Conservation (phyloP, 2,113 vertebrate genomes). For the Gnathonemus echidnorhynchus region DNA sequence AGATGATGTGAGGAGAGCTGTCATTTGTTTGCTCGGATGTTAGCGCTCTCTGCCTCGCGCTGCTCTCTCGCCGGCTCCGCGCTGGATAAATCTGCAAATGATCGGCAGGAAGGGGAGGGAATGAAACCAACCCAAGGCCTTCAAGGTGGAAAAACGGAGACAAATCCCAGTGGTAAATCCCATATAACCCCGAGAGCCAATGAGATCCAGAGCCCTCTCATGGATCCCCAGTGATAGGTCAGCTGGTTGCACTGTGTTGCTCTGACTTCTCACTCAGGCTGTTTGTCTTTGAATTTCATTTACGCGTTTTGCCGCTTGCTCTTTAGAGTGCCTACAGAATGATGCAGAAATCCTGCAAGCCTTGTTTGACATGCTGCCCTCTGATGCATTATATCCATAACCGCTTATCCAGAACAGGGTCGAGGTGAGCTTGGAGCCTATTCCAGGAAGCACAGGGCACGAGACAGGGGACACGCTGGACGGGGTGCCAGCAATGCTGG, state of each 20-base stretch:
- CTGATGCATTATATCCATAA: background rate
- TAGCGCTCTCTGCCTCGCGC: constrained; percentile 42
- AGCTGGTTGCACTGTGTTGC: background rate
- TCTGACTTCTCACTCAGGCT: background rate
- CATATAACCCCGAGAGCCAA: background rate
- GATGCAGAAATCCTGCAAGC: background rate
- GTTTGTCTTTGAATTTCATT: background rate
- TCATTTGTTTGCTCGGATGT: constrained; percentile 52
- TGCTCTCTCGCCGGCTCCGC: constrained; percentile 45
- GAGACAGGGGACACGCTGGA: background rate
- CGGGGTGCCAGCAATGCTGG: background rate
- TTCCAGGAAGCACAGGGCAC: background rate
- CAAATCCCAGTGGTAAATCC: background rate
- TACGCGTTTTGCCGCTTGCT: background rate
- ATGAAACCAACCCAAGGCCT: background rate
- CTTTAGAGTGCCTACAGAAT: background rate
- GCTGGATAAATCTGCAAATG: constrained; percentile 23
- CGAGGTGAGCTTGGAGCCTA: background rate
- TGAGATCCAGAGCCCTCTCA: background rate
- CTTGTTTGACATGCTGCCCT: background rate
- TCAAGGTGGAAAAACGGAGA: background rate
- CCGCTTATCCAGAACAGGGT: background rate
- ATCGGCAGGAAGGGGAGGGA: background rate
- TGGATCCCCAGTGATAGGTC: background rate
- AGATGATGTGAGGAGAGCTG: constrained; percentile 52